Percentiles rank a stretch among this genome's conserved stretches.
Conservation (phyloP, 2,797 vertebrate genomes). For the Typhlichthys subterraneus region DNA sequence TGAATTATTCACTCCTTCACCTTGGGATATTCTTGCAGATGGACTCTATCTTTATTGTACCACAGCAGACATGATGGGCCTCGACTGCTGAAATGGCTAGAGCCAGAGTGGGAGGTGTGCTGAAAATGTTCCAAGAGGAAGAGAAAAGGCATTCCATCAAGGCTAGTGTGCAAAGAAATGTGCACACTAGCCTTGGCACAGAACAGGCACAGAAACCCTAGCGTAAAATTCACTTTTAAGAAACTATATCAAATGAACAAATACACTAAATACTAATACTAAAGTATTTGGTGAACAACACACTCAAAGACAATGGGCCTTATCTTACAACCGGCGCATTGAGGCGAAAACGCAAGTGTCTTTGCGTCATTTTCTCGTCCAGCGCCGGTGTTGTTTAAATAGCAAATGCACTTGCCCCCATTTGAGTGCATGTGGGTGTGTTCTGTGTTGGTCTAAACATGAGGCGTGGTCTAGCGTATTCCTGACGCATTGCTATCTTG, state of each 20-base stretch:
- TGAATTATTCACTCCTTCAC: constrained; percentile 78
- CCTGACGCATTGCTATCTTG: too few relatives aligned
- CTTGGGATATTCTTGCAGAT: constrained; percentile 70
- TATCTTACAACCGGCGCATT: constrained; percentile 10
- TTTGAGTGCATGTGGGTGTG: too few relatives aligned
- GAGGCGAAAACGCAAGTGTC: too few relatives aligned
- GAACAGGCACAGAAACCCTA: background rate
- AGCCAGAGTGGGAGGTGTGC: constrained; percentile 5
- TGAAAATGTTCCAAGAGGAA: constrained; percentile 9
- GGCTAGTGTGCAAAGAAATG: constrained; percentile 8
- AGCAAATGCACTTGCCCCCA: too few relatives aligned
- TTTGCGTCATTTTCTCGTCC: too few relatives aligned
- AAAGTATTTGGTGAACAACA: background rate
- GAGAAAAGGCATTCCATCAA: background rate
- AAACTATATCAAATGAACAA: background rate
- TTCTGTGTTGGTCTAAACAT: too few relatives aligned
- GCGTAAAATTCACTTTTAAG: constrained; percentile 3
- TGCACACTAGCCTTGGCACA: background rate
- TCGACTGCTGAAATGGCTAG: constrained; percentile 13
- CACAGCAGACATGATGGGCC: constrained; percentile 14
- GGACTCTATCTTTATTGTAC: constrained; percentile 44
- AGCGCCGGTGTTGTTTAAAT: too few relatives aligned
- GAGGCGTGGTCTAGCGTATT: too few relatives aligned
- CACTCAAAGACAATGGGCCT: background rate
- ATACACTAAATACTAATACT: background rate